Conservation (phyloP, 2,797 vertebrate species). For the Macropus fuliginosus region DNA sequence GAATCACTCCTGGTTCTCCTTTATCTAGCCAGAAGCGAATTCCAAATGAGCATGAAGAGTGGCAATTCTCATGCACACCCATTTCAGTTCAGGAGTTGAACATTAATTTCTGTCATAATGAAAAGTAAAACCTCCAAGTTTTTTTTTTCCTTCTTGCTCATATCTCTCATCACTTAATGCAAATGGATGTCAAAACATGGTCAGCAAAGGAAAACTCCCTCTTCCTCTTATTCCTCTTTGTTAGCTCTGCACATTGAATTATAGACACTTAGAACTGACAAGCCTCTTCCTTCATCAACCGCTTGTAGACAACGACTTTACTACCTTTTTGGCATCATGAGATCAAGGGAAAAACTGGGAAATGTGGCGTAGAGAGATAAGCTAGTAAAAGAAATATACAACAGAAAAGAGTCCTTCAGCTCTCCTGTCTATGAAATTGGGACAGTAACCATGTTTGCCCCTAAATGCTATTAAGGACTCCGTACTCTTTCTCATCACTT, state of each 20-base stretch:
- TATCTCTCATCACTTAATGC: conserved; percentile 73
- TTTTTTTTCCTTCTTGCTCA: background rate
- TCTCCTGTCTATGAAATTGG: background rate
- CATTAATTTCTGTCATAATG: conserved; percentile 80
- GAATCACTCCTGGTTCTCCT: conserved; percentile 80
- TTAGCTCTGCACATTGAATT: conserved; percentile 78
- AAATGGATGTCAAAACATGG: conserved; percentile 76
- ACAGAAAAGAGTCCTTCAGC: background rate
- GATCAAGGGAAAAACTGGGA: background rate
- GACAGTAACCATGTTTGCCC: background rate
- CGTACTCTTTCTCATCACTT: background rate
- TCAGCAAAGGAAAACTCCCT: conserved; percentile 62
- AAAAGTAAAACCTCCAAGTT: conserved; percentile 80
- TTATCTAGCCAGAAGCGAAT: conserved; percentile 80
- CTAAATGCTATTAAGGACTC: background rate
- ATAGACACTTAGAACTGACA: conserved; percentile 48
- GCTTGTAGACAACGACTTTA: background rate
- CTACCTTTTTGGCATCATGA: background rate
- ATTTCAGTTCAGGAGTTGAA: conserved; percentile 78
- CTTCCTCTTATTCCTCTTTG: conserved; percentile 71
- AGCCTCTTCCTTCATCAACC: conserved; percentile 63
- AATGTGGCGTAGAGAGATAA: background rate
- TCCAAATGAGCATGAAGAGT: conserved; percentile 81
- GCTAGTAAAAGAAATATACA: conserved; percentile 1
- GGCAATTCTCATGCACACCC: conserved; percentile 78